Evolutionary conservation across 53 echinoderm and acorn worm species (phyloP), one percentile per base, ranked within the genome.

Genomic region (Astropecten irregularis): DNA sequence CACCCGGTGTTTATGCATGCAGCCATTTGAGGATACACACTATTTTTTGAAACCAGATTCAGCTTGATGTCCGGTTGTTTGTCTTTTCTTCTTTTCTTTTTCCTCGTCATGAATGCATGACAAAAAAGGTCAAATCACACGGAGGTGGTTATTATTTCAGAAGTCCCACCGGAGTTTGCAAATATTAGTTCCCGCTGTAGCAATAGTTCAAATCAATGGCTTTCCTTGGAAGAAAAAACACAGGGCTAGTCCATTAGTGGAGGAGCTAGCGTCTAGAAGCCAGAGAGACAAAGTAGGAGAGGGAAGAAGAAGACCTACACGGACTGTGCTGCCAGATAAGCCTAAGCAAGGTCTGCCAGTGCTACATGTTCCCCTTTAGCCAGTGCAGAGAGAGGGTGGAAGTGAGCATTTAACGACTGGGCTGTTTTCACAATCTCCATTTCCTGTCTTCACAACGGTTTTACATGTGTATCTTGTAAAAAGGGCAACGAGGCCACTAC

Each of bases 331-430:
- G 13, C 2, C 0, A 65, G 58, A 57, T 36, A 54, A 58, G 35
- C 21, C 55, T 51, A 20, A 30, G 76, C 27, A 25, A 22, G 37
- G 21, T 16, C 15, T 28, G 27, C 9, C n/a, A 0, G 56, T 37
- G 40, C n/a, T n/a, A n/a, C n/a, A n/a, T n/a, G n/a, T n/a, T n/a
- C n/a, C n/a, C n/a, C n/a, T n/a, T 16, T 23, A 15, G 56, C 65
- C 22, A 29, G 13, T 57, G 58, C 53, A 35, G 26, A 10, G 29
- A 18, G 0, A 10, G 56, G 15, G 33, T 37, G 79, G 79, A 79
- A 79, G 48, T 79, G 46, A 62, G 46, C 32, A 79, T 60, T 79
- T 79, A 79, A 42, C 40, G 46, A 79, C 34, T 29, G n/a, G 61
- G 79, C 79, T 16, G 40, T 74, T 57, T 74, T 74, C 74, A 23